Evolutionary conservation across 2,888 invertebrate species (phyloP), one percentile per base, ranked within the genome.

Genomic region (Harpalus rubripes): DNA sequence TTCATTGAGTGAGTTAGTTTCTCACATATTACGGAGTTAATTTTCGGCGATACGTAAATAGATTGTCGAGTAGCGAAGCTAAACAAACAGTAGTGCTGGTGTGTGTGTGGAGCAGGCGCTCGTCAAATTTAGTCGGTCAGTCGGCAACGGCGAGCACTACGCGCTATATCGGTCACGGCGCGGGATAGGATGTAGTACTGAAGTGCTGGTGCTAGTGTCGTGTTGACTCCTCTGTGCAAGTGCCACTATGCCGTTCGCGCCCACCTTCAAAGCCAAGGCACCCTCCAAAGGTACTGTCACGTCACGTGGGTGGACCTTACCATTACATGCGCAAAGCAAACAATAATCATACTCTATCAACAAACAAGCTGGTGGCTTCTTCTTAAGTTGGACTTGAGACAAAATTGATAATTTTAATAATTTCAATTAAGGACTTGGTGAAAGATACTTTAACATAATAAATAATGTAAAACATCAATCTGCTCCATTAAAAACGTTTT

Each of bases 261-360:
- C 96, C 88, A 96, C 95, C 91, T 96, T 96, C 93, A 96, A 96
- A 92, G 96, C 96, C 89, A 95, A 95, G 90, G 94, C 96, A 88
- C 93, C 94, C 86, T 93, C 93, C 88, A 93, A 95, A 94, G 95
- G 95, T 95, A 95, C 91, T 63, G 12, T 74, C 63, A 63, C 22
- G 68, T 68, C n/a, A 68, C 26, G 32, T 16, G 15, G 7, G 3
- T 32, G 32, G 32, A 32, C 32, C 0, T 32, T 32, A 5, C 4
- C 5, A 5, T 15, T 59, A 59, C 44, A 63, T 63, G 63, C 63
- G 63, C 63, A 18, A 26, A 18, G 15, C 7, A 52, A 12, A 52
- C 44, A 52, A 22, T 2, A 2, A 32, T 32, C 32, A 6, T 5
- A 6, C 3, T 5, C 5, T 32, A 32, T 5, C 32, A 32, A 32